A percentile compares a stretch with the other conserved stretches of the same genome.
Conservation (phyloP, 2,113 vertebrate genomes). For the Hydrochoerus hydrochaeris region DNA sequence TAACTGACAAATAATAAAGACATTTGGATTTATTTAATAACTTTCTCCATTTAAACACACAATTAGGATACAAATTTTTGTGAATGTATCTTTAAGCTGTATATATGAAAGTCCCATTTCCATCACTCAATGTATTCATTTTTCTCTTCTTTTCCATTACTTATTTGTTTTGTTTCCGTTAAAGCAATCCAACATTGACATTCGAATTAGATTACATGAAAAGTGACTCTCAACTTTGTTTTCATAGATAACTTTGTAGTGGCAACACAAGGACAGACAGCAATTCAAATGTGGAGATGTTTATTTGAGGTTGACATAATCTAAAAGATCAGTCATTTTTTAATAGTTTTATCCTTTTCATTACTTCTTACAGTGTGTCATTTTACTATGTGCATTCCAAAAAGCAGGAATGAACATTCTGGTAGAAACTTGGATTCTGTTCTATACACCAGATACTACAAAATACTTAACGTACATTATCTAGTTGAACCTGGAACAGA, state of each 20-base stretch:
- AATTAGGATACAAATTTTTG: slow-evolving; percentile 74
- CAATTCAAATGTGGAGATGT: slow-evolving; percentile 35
- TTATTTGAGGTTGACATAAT: background rate
- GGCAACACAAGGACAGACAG: background rate
- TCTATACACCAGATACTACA: background rate
- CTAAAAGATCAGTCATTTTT: background rate
- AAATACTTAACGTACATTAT: background rate
- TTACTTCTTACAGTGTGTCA: background rate
- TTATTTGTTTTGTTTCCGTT: slow-evolving; percentile 75
- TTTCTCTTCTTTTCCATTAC: slow-evolving; percentile 61
- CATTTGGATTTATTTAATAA: background rate
- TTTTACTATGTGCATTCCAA: background rate
- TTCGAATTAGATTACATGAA: slow-evolving; percentile 5
- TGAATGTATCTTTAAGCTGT: slow-evolving; percentile 77
- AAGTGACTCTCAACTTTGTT: background rate
- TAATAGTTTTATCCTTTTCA: slow-evolving; percentile 25
- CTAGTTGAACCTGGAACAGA: background rate
- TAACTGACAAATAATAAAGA: background rate
- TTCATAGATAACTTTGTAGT: slow-evolving; percentile 24
- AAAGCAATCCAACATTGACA: slow-evolving; percentile 59
- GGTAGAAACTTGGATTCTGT: background rate
- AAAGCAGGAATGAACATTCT: background rate
- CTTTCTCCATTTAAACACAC: slow-evolving; percentile 6
- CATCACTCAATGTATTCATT: slow-evolving; percentile 38
- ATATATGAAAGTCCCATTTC: slow-evolving; percentile 60